phyloP scores from a whole-genome alignment of 2,797 vertebrate species.

The Mormyrops attenuatus region DNA sequence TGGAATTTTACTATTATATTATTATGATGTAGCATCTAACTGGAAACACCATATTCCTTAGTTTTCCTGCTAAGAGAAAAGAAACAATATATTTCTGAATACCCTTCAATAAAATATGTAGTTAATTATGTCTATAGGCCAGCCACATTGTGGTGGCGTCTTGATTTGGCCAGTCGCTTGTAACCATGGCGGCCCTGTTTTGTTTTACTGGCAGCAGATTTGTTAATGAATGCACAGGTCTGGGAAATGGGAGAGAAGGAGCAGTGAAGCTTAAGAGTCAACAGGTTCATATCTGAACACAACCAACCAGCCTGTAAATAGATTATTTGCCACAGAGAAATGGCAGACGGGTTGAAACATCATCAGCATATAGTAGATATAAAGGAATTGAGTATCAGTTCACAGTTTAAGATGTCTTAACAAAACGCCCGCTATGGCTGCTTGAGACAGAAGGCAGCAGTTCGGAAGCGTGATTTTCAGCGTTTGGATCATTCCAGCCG shows the following conservation, averaged over 20 bases:
- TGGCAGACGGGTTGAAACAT: neutral
- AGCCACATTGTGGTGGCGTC: neutral
- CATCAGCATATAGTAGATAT: neutral
- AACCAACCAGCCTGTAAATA: neutral
- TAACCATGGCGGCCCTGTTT: neutral
- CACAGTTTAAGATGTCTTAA: neutral
- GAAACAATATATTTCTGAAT: neutral
- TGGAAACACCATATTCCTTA: neutral
- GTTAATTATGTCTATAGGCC: neutral
- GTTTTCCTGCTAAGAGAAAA: neutral
- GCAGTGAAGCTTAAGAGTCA: neutral
- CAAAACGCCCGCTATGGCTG: neutral
- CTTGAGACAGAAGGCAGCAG: neutral
- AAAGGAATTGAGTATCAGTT: neutral
- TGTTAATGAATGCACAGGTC: neutral
- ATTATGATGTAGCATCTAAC: neutral
- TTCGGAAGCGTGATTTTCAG: neutral
- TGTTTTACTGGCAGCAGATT: neutral
- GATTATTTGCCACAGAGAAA: neutral
- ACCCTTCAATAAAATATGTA: neutral
- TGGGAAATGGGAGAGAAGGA: neutral
- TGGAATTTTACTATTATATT: too few relatives aligned
- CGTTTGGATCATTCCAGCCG: neutral
- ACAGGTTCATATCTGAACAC: neutral
- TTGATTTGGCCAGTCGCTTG: neutral